Evolutionary conservation across 1,140 invertebrate species (phyloP), one percentile per base, ranked within the genome.

Genomic region (Hestina assimilis): DNA sequence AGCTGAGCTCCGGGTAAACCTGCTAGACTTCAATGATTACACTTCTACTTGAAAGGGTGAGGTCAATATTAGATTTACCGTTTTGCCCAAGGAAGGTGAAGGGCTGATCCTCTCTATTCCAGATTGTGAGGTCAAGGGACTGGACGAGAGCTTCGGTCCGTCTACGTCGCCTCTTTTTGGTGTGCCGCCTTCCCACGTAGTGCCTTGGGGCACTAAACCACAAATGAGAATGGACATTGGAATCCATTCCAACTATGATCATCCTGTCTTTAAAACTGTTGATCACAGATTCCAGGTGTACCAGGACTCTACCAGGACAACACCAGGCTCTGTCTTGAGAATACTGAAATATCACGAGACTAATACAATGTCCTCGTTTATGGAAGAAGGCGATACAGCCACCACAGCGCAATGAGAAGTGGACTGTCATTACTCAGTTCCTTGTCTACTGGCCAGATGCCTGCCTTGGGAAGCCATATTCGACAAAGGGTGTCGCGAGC

Each of bases 331-430:
- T 62, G 9, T 55, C 46, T 2, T 66, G 29, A 1, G 45, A 47
- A 29, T 64, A 64, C 20, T 68, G 54, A 54, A 68, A 17, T 68
- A 68, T 0, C 51, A 50, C 1, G 54, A 61, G 1, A 59, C 20
- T 1, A 65, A n/a, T 11, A 52, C 23, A 1, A 59, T 9, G 23
- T 3, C 14, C 15, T 11, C 0, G 12, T 1, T 11, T 9, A 15
- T n/a, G n/a, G n/a, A n/a, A 2, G 8, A 7, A 0, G 9, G 3
- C 9, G 0, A 59, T 8, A 14, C 41, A 31, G 0, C 11, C n/a
- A n/a, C 47, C 0, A 54, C 53, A 1, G 38, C 4, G 7, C 59
- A 53, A 17, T 55, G 41, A 0, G 1, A 19, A 9, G 4, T 8
- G 17, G 28, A 50, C 43, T 9, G n/a, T n/a, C n/a, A n/a, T n/a